Evolutionary conservation across 2,888 invertebrate species (phyloP).

Genomic region (Lasioglossum marginatum): DNA sequence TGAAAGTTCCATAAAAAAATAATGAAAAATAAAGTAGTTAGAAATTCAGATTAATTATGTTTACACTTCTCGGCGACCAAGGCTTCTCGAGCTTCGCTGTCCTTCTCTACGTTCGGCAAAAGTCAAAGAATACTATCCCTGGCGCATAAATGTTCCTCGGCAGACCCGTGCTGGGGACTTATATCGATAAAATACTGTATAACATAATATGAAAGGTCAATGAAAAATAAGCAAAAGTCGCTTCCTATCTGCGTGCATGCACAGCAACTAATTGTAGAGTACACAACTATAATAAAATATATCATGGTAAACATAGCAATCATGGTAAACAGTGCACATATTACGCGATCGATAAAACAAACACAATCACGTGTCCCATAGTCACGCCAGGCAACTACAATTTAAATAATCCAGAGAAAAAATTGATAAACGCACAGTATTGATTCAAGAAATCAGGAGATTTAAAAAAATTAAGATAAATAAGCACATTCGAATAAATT

Average conservation of each 20-base stretch:
- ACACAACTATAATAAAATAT: too few relatives aligned
- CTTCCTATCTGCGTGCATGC: not conserved
- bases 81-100: too few relatives aligned
- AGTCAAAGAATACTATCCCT: too few relatives aligned
- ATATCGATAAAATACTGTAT: too few relatives aligned
- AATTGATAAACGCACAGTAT: not conserved
- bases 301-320: too few relatives aligned
- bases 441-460: not conserved
- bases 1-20: too few relatives aligned
- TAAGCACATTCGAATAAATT: not conserved
- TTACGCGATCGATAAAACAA: not conserved
- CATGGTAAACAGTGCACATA: not conserved
- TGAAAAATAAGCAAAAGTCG: not conserved
- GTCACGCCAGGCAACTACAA: not conserved
- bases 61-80: too few relatives aligned
- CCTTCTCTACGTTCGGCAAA: too few relatives aligned
- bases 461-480: not conserved
- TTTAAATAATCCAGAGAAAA: not conserved
- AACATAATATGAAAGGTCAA: rapidly evolving
- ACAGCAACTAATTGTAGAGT: not conserved
- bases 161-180: too few relatives aligned
- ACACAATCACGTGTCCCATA: not conserved
- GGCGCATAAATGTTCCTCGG: too few relatives aligned
- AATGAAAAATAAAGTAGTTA: too few relatives aligned
- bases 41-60: too few relatives aligned